These are phyloP conservation scores for Crotalus tigris DNA, from an alignment of 2,113 vertebrate species.

Conservation along the genomic window DNA sequence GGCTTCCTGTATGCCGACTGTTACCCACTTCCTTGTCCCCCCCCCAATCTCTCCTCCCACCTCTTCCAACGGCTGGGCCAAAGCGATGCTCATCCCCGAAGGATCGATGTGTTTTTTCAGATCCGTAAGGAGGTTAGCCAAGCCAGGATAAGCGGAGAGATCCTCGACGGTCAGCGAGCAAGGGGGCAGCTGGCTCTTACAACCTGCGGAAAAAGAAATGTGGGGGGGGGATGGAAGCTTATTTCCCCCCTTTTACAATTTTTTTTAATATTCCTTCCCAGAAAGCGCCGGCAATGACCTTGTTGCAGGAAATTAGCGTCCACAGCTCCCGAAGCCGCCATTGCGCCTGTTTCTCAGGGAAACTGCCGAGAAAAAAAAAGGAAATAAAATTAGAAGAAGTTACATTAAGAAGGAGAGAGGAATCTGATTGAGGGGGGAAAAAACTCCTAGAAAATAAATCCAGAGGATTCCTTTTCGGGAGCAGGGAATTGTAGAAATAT, in stretches of 20 bases:
- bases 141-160: conserved; percentile 72
- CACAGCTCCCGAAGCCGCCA: neutral
- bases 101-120: conserved; percentile 75
- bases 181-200: conserved; percentile 61
- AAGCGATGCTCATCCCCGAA: conserved; percentile 69
- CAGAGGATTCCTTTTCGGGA: too few relatives aligned
- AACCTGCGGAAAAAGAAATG: neutral
- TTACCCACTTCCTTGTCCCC: neutral
- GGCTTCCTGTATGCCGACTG: too few relatives aligned
- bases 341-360: neutral
- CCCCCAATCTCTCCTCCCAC: conserved; percentile 54
- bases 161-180: conserved; percentile 77
- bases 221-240: too few relatives aligned
- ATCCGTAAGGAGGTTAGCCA: conserved; percentile 76
- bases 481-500: neutral
- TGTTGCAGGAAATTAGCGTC: neutral
- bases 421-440: neutral
- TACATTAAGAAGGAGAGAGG: neutral
- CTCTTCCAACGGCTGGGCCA: conserved; percentile 76
- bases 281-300: neutral
- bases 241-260: too few relatives aligned
- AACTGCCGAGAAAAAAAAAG: neutral
- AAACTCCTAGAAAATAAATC: neutral
- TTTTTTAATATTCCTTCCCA: too few relatives aligned
- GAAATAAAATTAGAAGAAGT: neutral